Evolutionary conservation across 2,888 invertebrate species (phyloP), one percentile per base, ranked within the genome.

Genomic region (Chironomus riparius): DNA sequence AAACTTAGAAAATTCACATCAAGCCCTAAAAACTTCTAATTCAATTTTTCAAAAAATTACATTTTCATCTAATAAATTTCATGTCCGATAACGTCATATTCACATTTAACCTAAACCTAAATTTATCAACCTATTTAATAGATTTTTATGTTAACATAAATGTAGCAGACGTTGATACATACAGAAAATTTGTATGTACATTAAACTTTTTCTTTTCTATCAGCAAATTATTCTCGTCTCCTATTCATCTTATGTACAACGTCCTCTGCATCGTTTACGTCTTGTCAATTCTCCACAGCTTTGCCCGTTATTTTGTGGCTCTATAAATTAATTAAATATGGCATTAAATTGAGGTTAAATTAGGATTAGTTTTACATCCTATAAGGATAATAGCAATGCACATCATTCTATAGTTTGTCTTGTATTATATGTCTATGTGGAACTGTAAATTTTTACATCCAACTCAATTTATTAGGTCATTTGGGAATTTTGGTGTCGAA

Each of bases 241-340:
- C 65, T 65, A 13, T 22, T 65, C 5, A 13, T 24, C 13, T 65
- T 65, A 65, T 65, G 65, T 65, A 65, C 22, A 21, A 13, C 21
- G 21, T 28, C 50, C 61, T 47, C 47, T 74, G 24, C 68, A 68
- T 18, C 74, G 65, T 48, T 56, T 47, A 10, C 74, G 65, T 47
- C 68, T 74, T 22, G 68, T 24, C 47, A 74, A 10, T 28, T 74
- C 68, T 48, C 56, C 21, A 68, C 74, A 74, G 21, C n/a, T 5
- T 12, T 15, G 68, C 5, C 74, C 74, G 22, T 56, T 48, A 47
- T 65, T 74, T 62, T 28, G 22, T 7, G 72, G 72, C 15, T 72
- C 72, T 72, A 22, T 68, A 70, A 70, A 70, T 70, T 70, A 56
- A 70, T 56, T 70, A 70, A 50, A 70, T 22, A 12, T 56, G 56